Conservation (phyloP, 2,113 vertebrate genomes). For the Melanostigma gelatinosum region DNA sequence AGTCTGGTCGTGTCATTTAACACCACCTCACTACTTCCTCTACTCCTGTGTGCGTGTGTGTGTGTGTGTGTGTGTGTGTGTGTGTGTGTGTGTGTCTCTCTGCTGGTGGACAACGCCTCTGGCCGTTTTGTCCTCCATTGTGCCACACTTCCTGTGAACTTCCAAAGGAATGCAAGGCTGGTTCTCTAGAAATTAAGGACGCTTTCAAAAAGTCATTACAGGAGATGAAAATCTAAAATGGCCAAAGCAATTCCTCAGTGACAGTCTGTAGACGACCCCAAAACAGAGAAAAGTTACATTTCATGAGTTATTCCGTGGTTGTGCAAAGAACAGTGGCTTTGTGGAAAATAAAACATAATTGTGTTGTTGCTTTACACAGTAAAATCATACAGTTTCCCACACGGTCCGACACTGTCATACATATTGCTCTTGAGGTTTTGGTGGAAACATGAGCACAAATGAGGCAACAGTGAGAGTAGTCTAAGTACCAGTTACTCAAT, state of each 20-base stretch:
- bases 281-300: conserved; percentile 31
- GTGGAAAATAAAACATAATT: conserved; percentile 40
- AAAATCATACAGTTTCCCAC: too few species aligned
- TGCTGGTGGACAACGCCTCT: conserved; percentile 70
- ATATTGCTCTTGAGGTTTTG: conserved; percentile 64
- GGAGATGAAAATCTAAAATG: conserved; percentile 63
- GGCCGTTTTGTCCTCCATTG: conserved; percentile 78
- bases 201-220: conserved; percentile 66
- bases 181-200: conserved; percentile 70
- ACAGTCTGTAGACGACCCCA: conserved; percentile 30
- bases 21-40: conserved; percentile 78
- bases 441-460: conserved; percentile 65
- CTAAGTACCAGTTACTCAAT: conserved; percentile 72
- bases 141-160: conserved; percentile 78
- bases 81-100: conserved; percentile 44
- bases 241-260: conserved; percentile 44
- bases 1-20: conserved; percentile 71
- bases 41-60: conserved; percentile 39
- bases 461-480: conserved; percentile 57
- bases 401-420: too few species aligned
- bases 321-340: conserved; percentile 26
- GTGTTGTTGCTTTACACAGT: conserved; percentile 53
- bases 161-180: conserved; percentile 73
- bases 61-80: conserved; percentile 27
- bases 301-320: conserved; percentile 31